Percentiles rank a stretch among this genome's conserved stretches.
These are phyloP conservation scores for Empidonax alnorum DNA, from an alignment of 2,113 vertebrate genomes.

Conservation along the genomic window DNA sequence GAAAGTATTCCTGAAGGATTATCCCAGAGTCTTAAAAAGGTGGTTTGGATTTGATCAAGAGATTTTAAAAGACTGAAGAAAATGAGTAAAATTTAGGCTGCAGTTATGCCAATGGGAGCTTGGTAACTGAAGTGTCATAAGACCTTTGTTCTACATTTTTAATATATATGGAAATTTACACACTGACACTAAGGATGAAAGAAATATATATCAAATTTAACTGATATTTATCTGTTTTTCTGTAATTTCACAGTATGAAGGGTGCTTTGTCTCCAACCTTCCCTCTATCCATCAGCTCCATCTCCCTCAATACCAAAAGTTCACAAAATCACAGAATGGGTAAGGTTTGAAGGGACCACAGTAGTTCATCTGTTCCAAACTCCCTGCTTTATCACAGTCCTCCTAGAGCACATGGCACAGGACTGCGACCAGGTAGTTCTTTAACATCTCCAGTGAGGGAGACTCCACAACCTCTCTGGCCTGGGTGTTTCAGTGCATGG, in stretches of 20 bases:
- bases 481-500: rapidly evolving
- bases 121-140: background rate
- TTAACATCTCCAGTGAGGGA: background rate
- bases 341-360: background rate
- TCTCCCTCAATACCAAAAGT: background rate
- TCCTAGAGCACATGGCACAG: background rate
- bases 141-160: constrained; percentile 3
- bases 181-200: background rate
- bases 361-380: background rate
- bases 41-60: constrained; percentile 42
- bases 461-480: background rate
- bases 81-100: constrained; percentile 31
- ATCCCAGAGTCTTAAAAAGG: constrained; percentile 26
- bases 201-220: background rate
- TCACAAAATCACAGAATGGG: background rate
- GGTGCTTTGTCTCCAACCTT: background rate
- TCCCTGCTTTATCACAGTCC: background rate
- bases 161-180: background rate
- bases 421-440: rapidly evolving
- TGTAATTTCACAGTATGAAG: background rate
- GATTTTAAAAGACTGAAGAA: constrained; percentile 28
- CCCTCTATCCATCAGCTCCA: background rate
- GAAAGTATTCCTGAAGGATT: constrained; percentile 52
- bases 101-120: background rate
- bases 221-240: background rate